Conservation (phyloP, 2,113 vertebrate genomes). For the Athene cunicularia region DNA sequence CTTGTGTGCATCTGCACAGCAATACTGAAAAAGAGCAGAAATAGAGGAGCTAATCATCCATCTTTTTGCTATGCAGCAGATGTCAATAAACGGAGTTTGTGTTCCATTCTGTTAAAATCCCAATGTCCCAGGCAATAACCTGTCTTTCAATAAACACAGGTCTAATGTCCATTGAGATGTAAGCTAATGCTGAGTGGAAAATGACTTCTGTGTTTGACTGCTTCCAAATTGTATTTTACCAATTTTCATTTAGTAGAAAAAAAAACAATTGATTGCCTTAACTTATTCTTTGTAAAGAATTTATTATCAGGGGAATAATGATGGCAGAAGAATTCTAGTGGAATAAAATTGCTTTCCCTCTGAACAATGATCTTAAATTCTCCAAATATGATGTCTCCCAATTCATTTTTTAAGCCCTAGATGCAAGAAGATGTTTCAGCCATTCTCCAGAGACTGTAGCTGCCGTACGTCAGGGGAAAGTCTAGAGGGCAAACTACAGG, state of each 20-base stretch:
- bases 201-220: conserved; percentile 39
- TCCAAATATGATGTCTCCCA: background rate
- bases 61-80: conserved; percentile 34
- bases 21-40: background rate
- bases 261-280: conserved; percentile 15
- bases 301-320: background rate
- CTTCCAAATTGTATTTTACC: conserved; percentile 27
- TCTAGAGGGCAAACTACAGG: background rate
- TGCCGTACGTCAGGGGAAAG: background rate
- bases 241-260: conserved; percentile 35
- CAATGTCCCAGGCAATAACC: conserved; percentile 57
- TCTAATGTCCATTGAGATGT: conserved; percentile 38
- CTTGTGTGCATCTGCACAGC: background rate
- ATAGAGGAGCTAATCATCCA: conserved; percentile 12
- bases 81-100: conserved; percentile 61
- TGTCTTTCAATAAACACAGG: conserved; percentile 36
- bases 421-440: background rate
- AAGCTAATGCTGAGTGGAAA: conserved; percentile 34
- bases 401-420: background rate
- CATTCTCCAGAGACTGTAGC: background rate
- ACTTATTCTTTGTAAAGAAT: background rate
- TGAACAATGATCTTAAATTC: background rate
- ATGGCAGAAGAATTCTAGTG: background rate
- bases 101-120: conserved; percentile 54
- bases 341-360: background rate